These are phyloP conservation scores for Pseudochaenichthys georgianus DNA, from an alignment of 2,797 vertebrate genomes.

Conservation along the genomic window DNA sequence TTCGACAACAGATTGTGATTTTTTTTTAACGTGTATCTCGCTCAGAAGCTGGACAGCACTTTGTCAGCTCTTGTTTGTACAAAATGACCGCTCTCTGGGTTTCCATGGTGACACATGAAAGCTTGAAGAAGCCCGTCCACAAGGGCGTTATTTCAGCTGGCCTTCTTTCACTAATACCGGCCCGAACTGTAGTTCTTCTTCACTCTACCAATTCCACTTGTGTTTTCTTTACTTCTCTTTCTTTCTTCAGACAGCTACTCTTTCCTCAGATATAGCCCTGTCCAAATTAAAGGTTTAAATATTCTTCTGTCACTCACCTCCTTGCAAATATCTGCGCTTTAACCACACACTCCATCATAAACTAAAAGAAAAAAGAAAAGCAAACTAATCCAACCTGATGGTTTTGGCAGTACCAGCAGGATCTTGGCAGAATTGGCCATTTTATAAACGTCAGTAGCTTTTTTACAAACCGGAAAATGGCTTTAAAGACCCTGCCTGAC, in stretches of 20 bases:
- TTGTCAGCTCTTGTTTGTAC: slow-evolving; percentile 40
- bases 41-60: slow-evolving; percentile 16
- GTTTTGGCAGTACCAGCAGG: neutral
- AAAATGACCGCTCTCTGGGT: slow-evolving; percentile 52
- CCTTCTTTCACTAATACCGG: slow-evolving; percentile 50
- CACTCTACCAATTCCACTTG: neutral
- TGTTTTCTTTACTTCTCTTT: slow-evolving; percentile 12
- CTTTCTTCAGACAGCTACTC: neutral
- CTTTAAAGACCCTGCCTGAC: neutral
- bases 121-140: slow-evolving; percentile 57
- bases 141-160: slow-evolving; percentile 51
- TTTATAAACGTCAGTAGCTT: neutral
- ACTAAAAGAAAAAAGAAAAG: neutral
- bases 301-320: neutral
- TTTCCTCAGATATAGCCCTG: neutral
- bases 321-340: neutral
- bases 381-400: neutral
- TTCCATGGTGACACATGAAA: slow-evolving; percentile 49
- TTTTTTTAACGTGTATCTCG: neutral
- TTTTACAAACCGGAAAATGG: neutral
- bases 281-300: slow-evolving; percentile 3
- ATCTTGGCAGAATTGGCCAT: neutral
- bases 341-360: neutral
- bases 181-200: neutral
- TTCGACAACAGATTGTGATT: neutral